phyloP scores from a whole-genome alignment of 30 jellyfish, hydroid and myxozoan genomes.

The Hydractinia symbiolongicarpus region DNA sequence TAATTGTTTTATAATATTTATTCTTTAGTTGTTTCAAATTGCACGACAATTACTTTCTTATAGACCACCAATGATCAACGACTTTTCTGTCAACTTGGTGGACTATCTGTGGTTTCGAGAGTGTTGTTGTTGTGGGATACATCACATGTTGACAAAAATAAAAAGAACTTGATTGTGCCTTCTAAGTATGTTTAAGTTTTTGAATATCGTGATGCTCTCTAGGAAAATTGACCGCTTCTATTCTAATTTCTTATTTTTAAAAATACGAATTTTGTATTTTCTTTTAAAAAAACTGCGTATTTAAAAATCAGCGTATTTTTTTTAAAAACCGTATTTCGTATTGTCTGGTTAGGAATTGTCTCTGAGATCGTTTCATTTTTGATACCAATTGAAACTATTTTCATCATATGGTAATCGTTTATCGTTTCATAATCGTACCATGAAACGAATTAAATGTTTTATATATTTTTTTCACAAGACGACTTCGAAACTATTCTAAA shows the following conservation, averaged over 20 bases:
- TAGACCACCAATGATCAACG: slow-evolving; percentile 60
- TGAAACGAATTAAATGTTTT: too few species aligned
- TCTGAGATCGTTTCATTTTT: too few species aligned
- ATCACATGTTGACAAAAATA: slow-evolving; percentile 36
- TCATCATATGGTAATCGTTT: too few species aligned
- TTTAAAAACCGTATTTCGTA: too few species aligned
- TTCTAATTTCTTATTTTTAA: too few species aligned
- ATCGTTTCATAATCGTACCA: too few species aligned
- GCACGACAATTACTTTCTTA: neutral
- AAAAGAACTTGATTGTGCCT: slow-evolving; percentile 21
- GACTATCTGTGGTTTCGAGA: slow-evolving; percentile 62
- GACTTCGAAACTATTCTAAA: too few species aligned
- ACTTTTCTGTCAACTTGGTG: slow-evolving; percentile 76
- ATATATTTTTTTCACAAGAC: too few species aligned
- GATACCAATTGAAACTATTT: too few species aligned
- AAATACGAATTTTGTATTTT: neutral
- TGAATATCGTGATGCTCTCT: neutral
- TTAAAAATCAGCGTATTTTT: neutral
- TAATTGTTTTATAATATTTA: neutral
- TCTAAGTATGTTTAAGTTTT: slow-evolving; percentile 9
- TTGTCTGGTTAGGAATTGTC: too few species aligned
- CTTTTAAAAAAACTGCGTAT: neutral
- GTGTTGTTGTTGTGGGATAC: slow-evolving; percentile 54
- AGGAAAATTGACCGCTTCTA: too few species aligned
- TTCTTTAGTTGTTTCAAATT: neutral